phyloP scores from a whole-genome alignment of 2,888 invertebrate species.

The Agrotis puta region DNA sequence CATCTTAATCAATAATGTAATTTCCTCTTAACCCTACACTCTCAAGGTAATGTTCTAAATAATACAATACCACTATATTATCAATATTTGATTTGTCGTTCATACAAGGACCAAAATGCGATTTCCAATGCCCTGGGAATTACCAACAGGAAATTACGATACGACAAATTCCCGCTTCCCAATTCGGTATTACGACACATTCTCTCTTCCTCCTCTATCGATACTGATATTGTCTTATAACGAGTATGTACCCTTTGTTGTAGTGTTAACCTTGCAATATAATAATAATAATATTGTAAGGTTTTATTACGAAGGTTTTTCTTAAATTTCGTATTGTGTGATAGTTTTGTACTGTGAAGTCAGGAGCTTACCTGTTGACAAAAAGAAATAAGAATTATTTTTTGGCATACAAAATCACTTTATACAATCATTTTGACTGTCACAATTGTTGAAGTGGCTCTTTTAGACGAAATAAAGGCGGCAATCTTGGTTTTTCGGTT shows the following conservation, averaged over 20 bases:
- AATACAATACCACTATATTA: constrained; percentile 24
- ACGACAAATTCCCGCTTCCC: constrained; percentile 27
- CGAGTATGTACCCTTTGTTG: constrained; percentile 15
- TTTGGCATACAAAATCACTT: not conserved
- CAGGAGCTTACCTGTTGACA: constrained; percentile 48
- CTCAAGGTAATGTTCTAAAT: not conserved
- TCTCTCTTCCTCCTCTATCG: constrained; percentile 1
- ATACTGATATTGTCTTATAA: constrained; percentile 25
- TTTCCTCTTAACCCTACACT: constrained; percentile 1
- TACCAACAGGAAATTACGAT: constrained; percentile 34
- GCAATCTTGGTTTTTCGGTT: no score
- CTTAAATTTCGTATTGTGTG: not conserved
- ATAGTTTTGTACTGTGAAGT: constrained; percentile 4
- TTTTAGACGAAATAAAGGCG: no score
- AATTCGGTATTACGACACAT: constrained; percentile 25
- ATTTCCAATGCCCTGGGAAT: constrained; percentile 45
- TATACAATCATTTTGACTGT: no score
- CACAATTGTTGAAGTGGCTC: not conserved
- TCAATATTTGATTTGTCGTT: constrained; percentile 50
- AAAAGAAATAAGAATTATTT: constrained; percentile 25
- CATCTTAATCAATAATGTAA: constrained; percentile 4
- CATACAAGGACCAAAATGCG: constrained; percentile 5
- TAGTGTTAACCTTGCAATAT: constrained; percentile 8
- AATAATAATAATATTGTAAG: not conserved
- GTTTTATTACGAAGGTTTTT: not conserved